Conservation (phyloP, 2,797 vertebrate genomes). For the Clangula hyemalis region DNA sequence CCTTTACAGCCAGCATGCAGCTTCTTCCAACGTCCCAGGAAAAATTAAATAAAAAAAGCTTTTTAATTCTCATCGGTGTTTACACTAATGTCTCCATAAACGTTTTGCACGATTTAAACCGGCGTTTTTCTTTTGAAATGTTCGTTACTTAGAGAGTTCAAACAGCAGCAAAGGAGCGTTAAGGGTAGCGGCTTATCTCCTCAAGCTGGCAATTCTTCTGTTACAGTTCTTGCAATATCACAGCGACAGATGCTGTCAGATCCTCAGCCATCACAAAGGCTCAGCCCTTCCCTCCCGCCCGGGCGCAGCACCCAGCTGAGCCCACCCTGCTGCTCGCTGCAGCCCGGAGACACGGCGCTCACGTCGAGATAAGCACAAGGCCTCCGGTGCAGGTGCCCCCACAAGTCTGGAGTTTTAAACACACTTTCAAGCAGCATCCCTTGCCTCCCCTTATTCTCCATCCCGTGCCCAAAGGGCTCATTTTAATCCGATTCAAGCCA, state of each 20-base stretch:
- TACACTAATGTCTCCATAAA: neutral
- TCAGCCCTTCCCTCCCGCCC: neutral
- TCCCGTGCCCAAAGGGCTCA: neutral
- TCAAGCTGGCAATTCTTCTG: neutral
- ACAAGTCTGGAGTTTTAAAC: neutral
- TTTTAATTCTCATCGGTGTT: neutral
- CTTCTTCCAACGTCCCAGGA: neutral
- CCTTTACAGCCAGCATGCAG: neutral
- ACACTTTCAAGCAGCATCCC: neutral
- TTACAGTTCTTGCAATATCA: neutral
- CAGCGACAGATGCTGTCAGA: slow-evolving; percentile 16
- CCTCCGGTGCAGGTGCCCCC: neutral
- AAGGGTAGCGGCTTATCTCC: neutral
- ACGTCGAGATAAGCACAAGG: neutral
- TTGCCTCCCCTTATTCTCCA: neutral
- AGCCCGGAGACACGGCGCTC: neutral
- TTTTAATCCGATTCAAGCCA: neutral
- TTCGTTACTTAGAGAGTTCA: neutral
- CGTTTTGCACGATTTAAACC: neutral
- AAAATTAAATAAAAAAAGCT: neutral
- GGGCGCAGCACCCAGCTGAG: slow-evolving; percentile 15
- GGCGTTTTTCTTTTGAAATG: neutral
- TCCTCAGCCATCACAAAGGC: neutral
- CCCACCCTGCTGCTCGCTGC: neutral
- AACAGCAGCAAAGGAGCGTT: neutral